Percentiles rank a stretch among this genome's conserved stretches.
Conservation (phyloP, 2,113 vertebrate species). For the Suncus etruscus region DNA sequence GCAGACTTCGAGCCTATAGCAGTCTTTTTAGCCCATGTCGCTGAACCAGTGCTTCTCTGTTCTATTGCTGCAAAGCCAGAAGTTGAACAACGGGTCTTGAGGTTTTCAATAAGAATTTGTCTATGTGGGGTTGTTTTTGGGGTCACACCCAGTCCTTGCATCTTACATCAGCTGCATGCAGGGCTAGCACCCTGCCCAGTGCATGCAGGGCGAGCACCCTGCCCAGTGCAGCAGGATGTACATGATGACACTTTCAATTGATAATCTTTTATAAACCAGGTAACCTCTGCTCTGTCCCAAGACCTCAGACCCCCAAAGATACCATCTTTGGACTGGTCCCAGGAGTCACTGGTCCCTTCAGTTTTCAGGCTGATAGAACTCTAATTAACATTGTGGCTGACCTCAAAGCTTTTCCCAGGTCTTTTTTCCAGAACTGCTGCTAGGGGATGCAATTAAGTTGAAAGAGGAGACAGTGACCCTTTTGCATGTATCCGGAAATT, state of each 20-base stretch:
- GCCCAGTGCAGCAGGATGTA: not conserved
- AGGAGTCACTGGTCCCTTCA: not conserved
- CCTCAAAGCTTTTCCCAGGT: not conserved
- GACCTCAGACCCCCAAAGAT: not conserved
- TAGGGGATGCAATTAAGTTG: slow-evolving; percentile 34
- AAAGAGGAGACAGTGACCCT: not conserved
- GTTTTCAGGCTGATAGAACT: not conserved
- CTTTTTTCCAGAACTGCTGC: slow-evolving; percentile 48
- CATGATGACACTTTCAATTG: not conserved
- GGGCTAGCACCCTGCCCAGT: too few relatives aligned
- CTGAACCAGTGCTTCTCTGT: not conserved
- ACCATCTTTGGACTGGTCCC: not conserved
- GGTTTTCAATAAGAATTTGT: not conserved
- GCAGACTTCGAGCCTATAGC: too few relatives aligned
- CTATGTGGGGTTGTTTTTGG: not conserved
- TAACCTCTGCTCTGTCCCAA: not conserved
- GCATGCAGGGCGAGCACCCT: too few relatives aligned
- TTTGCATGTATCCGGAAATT: not conserved
- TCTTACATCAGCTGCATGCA: too few relatives aligned
- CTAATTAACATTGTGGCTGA: not conserved
- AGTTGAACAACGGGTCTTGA: too few relatives aligned
- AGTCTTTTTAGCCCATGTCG: not conserved
- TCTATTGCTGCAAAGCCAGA: not conserved
- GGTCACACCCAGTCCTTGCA: too few relatives aligned
- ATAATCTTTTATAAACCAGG: not conserved